Evolutionary conservation across 2,113 vertebrate genomes (phyloP).

Genomic region (Syrmaticus mikado): DNA sequence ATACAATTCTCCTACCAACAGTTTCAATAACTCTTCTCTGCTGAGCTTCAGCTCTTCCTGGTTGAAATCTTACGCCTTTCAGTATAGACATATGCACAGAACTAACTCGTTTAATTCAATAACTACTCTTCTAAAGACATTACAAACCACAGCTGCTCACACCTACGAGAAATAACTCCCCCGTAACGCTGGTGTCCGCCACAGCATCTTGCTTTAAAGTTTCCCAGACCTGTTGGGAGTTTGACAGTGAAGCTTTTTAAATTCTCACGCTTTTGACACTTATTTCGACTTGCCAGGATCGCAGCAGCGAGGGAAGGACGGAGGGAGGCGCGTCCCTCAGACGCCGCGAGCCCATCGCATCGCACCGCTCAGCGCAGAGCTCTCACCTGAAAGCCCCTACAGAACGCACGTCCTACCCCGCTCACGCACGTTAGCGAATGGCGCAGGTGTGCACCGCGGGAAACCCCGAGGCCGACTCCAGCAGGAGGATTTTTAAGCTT

Average conservation of each 20-base stretch:
- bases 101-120: neutral
- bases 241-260: neutral
- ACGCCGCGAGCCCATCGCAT: rapidly evolving
- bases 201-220: rapidly evolving
- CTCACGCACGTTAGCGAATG: rapidly evolving
- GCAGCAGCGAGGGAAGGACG: neutral
- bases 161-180: neutral
- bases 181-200: too few relatives aligned
- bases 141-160: neutral
- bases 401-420: rapidly evolving
- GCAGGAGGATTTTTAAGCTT: too few relatives aligned
- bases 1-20: neutral
- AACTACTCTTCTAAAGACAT: neutral
- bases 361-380: neutral
- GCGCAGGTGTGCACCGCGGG: neutral
- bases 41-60: neutral
- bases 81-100: neutral
- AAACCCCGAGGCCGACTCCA: neutral
- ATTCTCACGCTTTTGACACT: rapidly evolving
- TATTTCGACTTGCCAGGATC: neutral
- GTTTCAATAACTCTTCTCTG: neutral
- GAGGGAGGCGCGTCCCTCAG: neutral
- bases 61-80: neutral
- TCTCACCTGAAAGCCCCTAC: neutral
- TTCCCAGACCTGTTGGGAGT: neutral